Base-by-base conservation (phyloP, 2,797 vertebrate species). In the Siniperca undulata region DNA sequence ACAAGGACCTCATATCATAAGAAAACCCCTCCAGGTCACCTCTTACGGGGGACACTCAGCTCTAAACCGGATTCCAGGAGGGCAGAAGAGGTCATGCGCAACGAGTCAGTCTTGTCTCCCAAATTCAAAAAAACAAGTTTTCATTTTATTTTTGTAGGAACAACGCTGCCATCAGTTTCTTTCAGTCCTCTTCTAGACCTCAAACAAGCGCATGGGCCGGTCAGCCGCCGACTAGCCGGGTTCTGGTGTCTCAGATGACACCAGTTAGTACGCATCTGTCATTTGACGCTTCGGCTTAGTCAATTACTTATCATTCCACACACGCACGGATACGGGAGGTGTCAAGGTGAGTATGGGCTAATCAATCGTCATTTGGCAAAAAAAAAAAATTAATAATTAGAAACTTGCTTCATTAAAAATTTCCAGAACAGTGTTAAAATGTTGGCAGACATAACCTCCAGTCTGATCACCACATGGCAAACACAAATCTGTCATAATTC, bases 251-350 rank as follows among this genome's bases (percentile, higher is more conserved):
- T 85, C 81, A 61, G 71, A 80, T 82, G 85, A 80, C 83, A 81
- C 60, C 69, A 5, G 64, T 84, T 72, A 75, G 64, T 81, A 38
- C 70, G 79, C 83, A 68, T 73, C 80, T 86, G 86, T 83, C 89
- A 85, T 82, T 44, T 42, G 87, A 89, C 38, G 80, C 83, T 78
- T 36, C 59, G 40, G 62, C 75, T 78, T 79, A 58, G 72, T 77
- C 81, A 59, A 36, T 81, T 65, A 78, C 79, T 89, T 82, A 85
- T 80, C 70, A 91, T 85, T 87, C 79, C 70, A 36, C 86, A 77
- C 81, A 75, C 27, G 38, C 69, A 30, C 67, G 44, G 78, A 79
- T 27, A 75, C 73, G 60, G n/a, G 61, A 62, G 81, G 79, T 78
- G 70, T 83, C 85, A 84, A 85, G 75, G 82, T 86, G 73, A 89